Base-by-base conservation (phyloP, 2,797 vertebrate species). In the Mormyrops attenuatus region DNA sequence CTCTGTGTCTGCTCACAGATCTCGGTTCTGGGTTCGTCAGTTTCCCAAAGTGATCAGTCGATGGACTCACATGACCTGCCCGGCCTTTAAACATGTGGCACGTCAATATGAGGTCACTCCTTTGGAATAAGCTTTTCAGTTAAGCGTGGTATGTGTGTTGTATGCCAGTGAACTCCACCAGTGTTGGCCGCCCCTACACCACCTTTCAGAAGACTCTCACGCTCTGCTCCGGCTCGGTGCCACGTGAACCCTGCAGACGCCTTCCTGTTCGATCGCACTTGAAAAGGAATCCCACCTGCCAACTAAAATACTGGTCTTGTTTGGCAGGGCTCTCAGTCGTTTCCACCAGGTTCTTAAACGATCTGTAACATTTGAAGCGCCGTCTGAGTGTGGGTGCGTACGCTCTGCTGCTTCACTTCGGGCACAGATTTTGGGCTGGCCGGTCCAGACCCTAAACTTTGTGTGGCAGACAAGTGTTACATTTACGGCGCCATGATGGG, bases 401-500 rank as follows among this genome's bases (percentile, higher is more conserved):
- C 60, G 89, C 3, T 60, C 88, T 88, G 89, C 87, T 34, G 11
- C 88, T 88, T 91, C 88, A 80, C 52, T 34, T 57, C 8, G 8
- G 44, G 57, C 77, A 92, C 92, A 94, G 92, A 94, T 93, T 91
- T 92, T 94, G 92, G 92, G 94, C 89, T 13, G 88, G 55, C 5
- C 91, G 92, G 88, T 92, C 89, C 90, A 91, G 49, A 91, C 38
- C 52, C 92, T 92, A 92, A 88, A 93, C 9, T 91, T 93, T 93
- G 92, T 88, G 89, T 49, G 57, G 22, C 90, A 92, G 92, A 93
- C 93, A 94, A 91, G 90, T 93, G 92, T 92, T 91, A 94, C 91
- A 93, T 94, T 94, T 93, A 91, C 91, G 92, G 93, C 93, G 89
- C 90, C 92, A 93, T 92, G 92, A 93, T 94, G 94, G 38, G 94